Evolutionary conservation across 2,888 invertebrate species (phyloP).

Genomic region (Sarcophaga carnaria): DNA sequence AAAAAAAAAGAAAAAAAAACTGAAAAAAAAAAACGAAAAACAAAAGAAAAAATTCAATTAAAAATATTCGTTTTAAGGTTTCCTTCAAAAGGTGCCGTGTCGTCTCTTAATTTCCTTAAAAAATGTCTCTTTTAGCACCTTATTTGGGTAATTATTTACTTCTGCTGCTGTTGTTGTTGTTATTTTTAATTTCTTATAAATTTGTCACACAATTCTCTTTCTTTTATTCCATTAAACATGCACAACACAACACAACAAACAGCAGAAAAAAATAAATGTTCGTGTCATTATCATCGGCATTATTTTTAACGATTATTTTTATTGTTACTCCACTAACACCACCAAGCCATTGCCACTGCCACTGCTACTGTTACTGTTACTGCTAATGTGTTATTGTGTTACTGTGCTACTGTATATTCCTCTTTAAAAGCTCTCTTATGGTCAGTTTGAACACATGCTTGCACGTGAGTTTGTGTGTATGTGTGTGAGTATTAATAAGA

Average conservation of each 20-base stretch:
- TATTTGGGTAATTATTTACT: constrained; percentile 34
- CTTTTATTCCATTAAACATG: constrained; percentile 1
- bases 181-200: not conserved
- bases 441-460: not conserved
- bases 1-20: no score
- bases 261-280: constrained; percentile 40
- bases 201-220: not conserved
- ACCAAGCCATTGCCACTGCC: not conserved
- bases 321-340: no score
- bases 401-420: not conserved
- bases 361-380: not conserved
- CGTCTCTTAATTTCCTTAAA: not conserved
- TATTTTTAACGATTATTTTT: constrained; percentile 55
- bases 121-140: not conserved
- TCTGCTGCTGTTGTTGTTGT: constrained; percentile 12
- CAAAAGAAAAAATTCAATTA: no score
- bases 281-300: constrained; percentile 57
- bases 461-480: not conserved
- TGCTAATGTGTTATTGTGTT: not conserved
- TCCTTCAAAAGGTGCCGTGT: no score
- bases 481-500: constrained; percentile 6
- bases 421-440: constrained; percentile 2
- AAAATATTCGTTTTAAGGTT: no score
- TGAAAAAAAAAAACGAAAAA: no score
- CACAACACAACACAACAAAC: no score